Evolutionary conservation across 2,888 invertebrate genomes (phyloP).

Genomic region (Drosophila leonis): DNA sequence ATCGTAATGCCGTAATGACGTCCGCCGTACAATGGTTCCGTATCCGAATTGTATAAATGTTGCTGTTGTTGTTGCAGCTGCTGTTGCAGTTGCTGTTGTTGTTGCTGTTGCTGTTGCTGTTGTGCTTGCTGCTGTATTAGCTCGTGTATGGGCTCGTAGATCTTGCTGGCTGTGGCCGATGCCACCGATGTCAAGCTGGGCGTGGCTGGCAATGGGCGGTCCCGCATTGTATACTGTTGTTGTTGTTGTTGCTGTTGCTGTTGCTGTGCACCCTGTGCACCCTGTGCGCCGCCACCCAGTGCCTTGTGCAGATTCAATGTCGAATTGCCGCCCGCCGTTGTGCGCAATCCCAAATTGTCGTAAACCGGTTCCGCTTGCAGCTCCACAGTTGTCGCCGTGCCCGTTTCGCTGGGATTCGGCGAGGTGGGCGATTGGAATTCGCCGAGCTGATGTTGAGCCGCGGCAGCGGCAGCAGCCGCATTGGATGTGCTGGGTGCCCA

Average conservation of each 20-base stretch:
- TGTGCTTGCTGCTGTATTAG: conserved; percentile 73
- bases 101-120: conserved; percentile 43
- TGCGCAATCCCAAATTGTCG: conserved; percentile 93
- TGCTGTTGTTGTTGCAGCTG: conserved; percentile 67
- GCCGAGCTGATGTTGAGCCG: conserved; percentile 85
- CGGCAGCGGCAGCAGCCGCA: conserved; percentile 53
- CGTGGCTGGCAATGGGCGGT: conserved; percentile 89
- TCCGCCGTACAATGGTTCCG: conserved; percentile 83
- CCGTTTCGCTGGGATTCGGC: conserved; percentile 85
- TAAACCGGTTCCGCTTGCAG: conserved; percentile 92
- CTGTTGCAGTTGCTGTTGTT: conserved; percentile 40
- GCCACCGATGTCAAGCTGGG: conserved; percentile 85
- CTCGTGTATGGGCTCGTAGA: conserved; percentile 85
- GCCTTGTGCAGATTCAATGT: conserved; percentile 91
- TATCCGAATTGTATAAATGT: conserved; percentile 72
- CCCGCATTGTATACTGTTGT: conserved; percentile 87
- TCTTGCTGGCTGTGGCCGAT: conserved; percentile 71
- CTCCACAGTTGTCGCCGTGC: conserved; percentile 85
- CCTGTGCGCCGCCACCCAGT: conserved; percentile 14
- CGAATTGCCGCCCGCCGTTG: conserved; percentile 95
- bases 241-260: conserved; percentile 77
- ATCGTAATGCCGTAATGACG: conserved; percentile 81
- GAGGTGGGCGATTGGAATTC: conserved; percentile 84
- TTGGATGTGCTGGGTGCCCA: conserved; percentile 89
- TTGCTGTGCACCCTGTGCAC: conserved; percentile 7